Conservation (phyloP, 2,113 vertebrate genomes). For the Ophiodon elongatus region DNA sequence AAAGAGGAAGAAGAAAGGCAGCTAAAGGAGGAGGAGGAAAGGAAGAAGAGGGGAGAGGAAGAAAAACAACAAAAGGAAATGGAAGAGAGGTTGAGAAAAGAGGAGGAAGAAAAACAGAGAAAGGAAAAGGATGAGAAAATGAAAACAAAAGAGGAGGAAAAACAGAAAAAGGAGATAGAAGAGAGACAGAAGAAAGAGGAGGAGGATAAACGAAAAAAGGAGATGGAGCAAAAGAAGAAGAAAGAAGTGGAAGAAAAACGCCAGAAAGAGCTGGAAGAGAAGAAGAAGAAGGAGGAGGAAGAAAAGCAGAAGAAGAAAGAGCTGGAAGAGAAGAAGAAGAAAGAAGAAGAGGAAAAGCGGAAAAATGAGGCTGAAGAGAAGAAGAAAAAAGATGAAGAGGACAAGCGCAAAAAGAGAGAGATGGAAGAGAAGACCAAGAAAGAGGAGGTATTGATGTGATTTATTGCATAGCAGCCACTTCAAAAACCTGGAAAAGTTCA, state of each 20-base stretch:
- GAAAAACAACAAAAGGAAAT: constrained; percentile 28
- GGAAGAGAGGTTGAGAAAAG: constrained; percentile 37
- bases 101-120: constrained; percentile 46
- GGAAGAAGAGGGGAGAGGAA: constrained; percentile 31
- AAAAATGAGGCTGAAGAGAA: constrained; percentile 43
- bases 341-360: constrained; percentile 43
- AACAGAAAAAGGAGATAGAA: constrained; percentile 20
- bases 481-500: background rate
- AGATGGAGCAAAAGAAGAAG: constrained; percentile 54
- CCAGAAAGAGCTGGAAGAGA: constrained; percentile 35
- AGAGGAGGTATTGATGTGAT: constrained; percentile 63
- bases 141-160: constrained; percentile 38
- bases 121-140: constrained; percentile 25
- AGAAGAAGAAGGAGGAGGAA: constrained; percentile 41
- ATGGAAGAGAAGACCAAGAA: constrained; percentile 48
- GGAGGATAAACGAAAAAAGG: constrained; percentile 45
- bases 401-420: constrained; percentile 29
- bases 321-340: constrained; percentile 42
- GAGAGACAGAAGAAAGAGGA: constrained; percentile 40
- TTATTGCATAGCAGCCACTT: background rate
- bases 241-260: constrained; percentile 44
- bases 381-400: constrained; percentile 20
- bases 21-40: constrained; percentile 34
- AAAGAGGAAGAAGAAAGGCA: constrained; percentile 50
- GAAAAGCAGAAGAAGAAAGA: constrained; percentile 18